Evolutionary conservation across 2,113 vertebrate genomes (phyloP), one percentile per base, ranked within the genome.

Genomic region (Prunella fulvescens): DNA sequence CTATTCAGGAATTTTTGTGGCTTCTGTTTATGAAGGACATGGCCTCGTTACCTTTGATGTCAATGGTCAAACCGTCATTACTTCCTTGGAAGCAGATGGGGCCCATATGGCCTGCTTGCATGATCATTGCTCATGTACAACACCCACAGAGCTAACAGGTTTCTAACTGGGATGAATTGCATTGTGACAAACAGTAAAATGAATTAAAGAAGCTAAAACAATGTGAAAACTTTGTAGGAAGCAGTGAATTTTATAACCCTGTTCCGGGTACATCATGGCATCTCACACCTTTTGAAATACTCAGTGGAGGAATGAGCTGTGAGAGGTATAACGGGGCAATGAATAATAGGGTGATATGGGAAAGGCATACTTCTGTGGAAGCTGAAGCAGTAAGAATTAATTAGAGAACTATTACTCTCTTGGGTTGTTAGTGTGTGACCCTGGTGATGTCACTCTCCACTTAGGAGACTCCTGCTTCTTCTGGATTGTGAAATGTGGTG

Each of bases 131-230:
- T 95, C 88, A 82, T 82, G 54, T 94, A 88, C 62, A 88, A 31
- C 85, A 92, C 85, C 93, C 88, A 88, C 90, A 73, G 93, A 93
- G 92, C 58, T 93, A 96, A 88, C 87, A 90, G 86, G 88, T 80
- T 95, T 86, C 88, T 95, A 76, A 86, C 71, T 35, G 62, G 84
- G 82, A 90, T 76, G 58, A 93, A 95, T 39, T 90, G 71, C 64
- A 80, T 53, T 35, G n/a, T 86, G 45, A 90, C 47, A 65, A 94
- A 90, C 31, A 69, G 7, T 37, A 80, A 90, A 94, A 80, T 13
- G 25, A 94, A 92, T 58, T 23, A 57, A 94, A 73, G 54, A 80
- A 66, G 33, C 13, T 77, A 61, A 91, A 96, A 80, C 26, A 80
- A 61, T 7, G 16, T 31, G 62, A 76, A 92, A 93, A 87, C 48